Conservation (phyloP, 2,113 vertebrate genomes). For the Aythya baeri region DNA sequence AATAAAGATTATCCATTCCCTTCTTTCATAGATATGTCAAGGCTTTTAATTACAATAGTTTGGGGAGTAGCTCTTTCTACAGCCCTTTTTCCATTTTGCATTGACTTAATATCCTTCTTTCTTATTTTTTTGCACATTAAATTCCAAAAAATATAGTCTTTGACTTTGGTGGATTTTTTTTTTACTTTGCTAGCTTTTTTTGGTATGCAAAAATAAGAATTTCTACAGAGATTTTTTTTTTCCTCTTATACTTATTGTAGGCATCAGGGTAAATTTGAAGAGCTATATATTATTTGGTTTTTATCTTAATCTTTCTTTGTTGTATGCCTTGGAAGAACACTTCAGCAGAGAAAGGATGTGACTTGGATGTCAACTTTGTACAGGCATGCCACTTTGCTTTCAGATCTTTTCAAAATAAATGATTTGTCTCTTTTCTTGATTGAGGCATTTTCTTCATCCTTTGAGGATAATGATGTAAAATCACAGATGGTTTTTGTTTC, state of each 20-base stretch:
- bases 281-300: background rate
- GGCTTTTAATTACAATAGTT: slow-evolving; percentile 50
- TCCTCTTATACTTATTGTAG: background rate
- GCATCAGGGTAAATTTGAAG: background rate
- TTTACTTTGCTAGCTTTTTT: background rate
- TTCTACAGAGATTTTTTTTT: background rate
- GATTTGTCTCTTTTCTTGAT: background rate
- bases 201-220: background rate
- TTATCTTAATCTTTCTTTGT: background rate
- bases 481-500: background rate
- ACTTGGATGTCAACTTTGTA: background rate
- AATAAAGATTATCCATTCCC: slow-evolving; percentile 65
- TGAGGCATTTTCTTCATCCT: background rate
- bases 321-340: background rate
- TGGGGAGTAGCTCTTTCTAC: slow-evolving; percentile 15
- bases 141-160: background rate
- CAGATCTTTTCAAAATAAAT: background rate
- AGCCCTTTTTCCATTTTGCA: background rate
- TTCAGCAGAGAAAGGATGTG: background rate
- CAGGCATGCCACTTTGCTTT: background rate
- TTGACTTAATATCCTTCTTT: background rate
- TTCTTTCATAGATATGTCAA: slow-evolving; percentile 55
- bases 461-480: background rate
- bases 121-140: background rate
- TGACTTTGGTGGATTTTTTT: background rate